Base-by-base conservation (phyloP, 2,888 invertebrate genomes). In the Sialis fuliginosa region DNA sequence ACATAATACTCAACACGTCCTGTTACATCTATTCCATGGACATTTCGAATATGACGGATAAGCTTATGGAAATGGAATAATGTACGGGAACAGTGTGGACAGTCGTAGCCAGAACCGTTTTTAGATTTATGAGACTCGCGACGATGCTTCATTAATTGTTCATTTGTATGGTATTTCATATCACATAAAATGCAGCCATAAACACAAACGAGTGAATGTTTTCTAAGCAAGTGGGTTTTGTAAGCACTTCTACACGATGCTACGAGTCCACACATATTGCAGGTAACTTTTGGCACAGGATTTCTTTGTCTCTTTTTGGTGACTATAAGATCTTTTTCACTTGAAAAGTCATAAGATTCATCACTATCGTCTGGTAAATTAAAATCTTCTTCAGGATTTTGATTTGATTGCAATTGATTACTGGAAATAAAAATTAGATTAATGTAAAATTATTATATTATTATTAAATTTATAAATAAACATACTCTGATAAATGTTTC, bases 301-400 rank as follows among this genome's bases (percentile, higher is more conserved):
- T 22, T 22, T 22, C 22, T 22, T 22, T 22, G 22, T 22, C 22
- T 22, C 4, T 22, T 12, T 7, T 10, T 10, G 4, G 10, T 45
- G 12, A 39, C 45, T 6, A 37, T 22, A 13, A 45, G 9, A 45
- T 45, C 45, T 6, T 22, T 45, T 31, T 45, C 39, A 37, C 22
- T 22, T 22, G 22, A 22, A 22, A 22, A 22, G 22, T 22, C 22
- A 22, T 22, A 22, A 22, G 22, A 22, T 22, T 22, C 22, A 22
- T 22, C 22, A 4, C 22, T 22, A 4, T 22, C 22, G 4, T 22
- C 22, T 22, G 22, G 4, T 22, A 22, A 22, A 22, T 22, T 22
- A 22, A 22, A 22, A 22, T 22, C 22, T 22, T 22, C 22, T 22
- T 22, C 22, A 22, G 22, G 22, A 22, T 22, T 22, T 22, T 22